Percentiles rank a stretch among this genome's conserved stretches.
These are phyloP conservation scores for Elegia similella DNA, from an alignment of 2,888 invertebrate species.

Conservation along the genomic window DNA sequence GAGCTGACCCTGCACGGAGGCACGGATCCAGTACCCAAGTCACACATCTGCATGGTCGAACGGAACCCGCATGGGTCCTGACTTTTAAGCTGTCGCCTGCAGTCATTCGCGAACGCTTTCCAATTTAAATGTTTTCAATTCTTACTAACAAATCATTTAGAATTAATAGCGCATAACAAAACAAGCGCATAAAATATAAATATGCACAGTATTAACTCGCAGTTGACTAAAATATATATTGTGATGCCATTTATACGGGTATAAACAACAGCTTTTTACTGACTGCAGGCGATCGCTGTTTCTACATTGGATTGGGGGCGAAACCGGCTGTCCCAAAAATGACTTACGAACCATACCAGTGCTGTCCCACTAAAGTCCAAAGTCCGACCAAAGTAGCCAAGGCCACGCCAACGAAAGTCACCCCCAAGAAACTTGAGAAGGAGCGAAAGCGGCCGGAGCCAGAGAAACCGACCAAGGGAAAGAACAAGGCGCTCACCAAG, in stretches of 20 bases:
- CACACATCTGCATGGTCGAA: conserved; percentile 78
- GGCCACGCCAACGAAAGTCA: conserved; percentile 84
- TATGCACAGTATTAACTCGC: conserved; percentile 74
- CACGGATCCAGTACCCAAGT: conserved; percentile 48
- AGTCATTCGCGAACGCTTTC: conserved; percentile 83
- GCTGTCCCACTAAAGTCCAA: conserved; percentile 93
- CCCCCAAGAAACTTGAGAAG: conserved; percentile 75
- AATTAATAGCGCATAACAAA: conserved; percentile 66
- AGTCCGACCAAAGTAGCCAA: conserved; percentile 91
- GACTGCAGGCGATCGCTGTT: conserved; percentile 98
- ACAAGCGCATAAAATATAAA: conserved; percentile 58
- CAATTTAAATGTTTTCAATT: conserved; percentile 74
- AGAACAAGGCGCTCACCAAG: conserved; percentile 78
- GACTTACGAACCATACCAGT: conserved; percentile 94
- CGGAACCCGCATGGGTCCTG: conserved; percentile 72
- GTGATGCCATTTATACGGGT: conserved; percentile 66
- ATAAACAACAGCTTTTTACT: conserved; percentile 91
- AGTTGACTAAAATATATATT: conserved; percentile 59
- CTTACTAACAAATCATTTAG: conserved; percentile 77
- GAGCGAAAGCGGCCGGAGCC: conserved; percentile 57
- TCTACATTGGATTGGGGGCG: conserved; percentile 97
- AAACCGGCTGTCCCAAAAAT: conserved; percentile 88
- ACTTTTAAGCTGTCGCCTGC: conserved; percentile 83
- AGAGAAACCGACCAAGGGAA: conserved; percentile 66
- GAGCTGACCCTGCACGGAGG: conserved; percentile 63